These are phyloP conservation scores for Thymelicus sylvestris DNA, from an alignment of 2,888 invertebrate genomes.

Conservation along the genomic window DNA sequence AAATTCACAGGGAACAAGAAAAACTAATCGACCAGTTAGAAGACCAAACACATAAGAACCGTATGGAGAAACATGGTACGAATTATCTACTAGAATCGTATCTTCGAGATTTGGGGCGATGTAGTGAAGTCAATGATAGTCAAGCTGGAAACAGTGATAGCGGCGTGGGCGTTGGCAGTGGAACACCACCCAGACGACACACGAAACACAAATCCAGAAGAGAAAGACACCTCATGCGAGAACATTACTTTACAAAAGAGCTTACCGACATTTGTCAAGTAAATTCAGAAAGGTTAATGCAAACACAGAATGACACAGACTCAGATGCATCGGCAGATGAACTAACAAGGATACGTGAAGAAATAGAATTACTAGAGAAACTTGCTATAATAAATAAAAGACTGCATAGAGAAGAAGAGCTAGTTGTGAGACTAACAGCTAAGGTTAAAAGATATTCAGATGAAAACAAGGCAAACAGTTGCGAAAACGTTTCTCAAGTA, in stretches of 20 bases:
- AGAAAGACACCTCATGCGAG: conserved; percentile 81
- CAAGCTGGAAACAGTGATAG: conserved; percentile 89
- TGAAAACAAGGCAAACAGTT: conserved; percentile 78
- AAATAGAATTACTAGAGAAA: conserved; percentile 90
- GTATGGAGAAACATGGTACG: conserved; percentile 90
- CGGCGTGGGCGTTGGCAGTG: conserved; percentile 88
- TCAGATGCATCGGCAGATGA: conserved; percentile 81
- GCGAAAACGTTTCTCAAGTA: conserved; percentile 78
- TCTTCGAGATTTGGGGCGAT: conserved; percentile 79
- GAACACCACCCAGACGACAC: conserved; percentile 82
- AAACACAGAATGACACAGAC: conserved; percentile 75
- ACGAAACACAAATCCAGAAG: conserved; percentile 82
- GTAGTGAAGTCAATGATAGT: conserved; percentile 78
- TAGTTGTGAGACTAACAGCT: conserved; percentile 87
- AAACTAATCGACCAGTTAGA: conserved; percentile 91
- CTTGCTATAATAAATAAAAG: conserved; percentile 89
- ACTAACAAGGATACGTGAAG: conserved; percentile 85
- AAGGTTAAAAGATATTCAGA: conserved; percentile 86
- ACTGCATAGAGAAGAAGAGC: conserved; percentile 89
- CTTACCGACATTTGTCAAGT: conserved; percentile 81
- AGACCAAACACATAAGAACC: conserved; percentile 89
- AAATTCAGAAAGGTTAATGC: conserved; percentile 76
- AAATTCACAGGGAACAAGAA: conserved; percentile 87
- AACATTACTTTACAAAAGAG: conserved; percentile 83
- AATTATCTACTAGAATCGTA: conserved; percentile 93